Evolutionary conservation across 64 coral and sea anemone species (phyloP).

Genomic region (Catalaphyllia jardinei): DNA sequence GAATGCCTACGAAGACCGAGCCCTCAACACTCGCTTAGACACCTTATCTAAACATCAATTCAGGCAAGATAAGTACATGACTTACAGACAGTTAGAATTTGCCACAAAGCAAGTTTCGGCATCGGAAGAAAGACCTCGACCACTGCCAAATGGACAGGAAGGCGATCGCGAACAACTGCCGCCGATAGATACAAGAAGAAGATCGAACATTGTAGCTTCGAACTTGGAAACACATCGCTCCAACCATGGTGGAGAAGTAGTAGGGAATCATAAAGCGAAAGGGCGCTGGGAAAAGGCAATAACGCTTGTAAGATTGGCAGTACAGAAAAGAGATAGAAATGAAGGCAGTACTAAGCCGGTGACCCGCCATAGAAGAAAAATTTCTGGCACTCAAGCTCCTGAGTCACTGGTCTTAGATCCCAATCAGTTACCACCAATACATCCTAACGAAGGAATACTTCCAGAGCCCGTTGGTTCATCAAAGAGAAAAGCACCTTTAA

Average conservation of each 20-base stretch:
- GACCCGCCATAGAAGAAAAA: background rate
- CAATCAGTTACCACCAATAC: conserved; percentile 20
- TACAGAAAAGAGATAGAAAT: conserved; percentile 54
- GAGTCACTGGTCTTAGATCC: background rate
- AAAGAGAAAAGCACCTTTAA: background rate
- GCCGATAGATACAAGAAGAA: conserved; percentile 28
- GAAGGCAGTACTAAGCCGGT: conserved; percentile 38
- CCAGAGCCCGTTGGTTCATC: background rate
- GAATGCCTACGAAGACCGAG: conserved; percentile 87
- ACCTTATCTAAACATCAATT: conserved; percentile 62
- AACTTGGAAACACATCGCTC: background rate
- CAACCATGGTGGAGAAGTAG: background rate
- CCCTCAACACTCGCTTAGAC: conserved; percentile 65
- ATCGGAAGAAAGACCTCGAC: conserved; percentile 82
- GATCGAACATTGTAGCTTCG: conserved; percentile 6
- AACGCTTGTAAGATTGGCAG: conserved; percentile 67
- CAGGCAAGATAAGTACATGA: conserved; percentile 90
- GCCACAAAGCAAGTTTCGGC: conserved; percentile 81
- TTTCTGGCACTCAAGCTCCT: background rate
- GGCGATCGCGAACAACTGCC: conserved; percentile 46
- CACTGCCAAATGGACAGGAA: conserved; percentile 48
- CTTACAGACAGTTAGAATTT: conserved; percentile 87
- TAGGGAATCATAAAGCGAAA: conserved; percentile 7
- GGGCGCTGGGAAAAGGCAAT: conserved; percentile 92
- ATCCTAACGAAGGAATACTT: background rate